Evolutionary conservation across 1,140 invertebrate species (phyloP).

Genomic region (Arctopsyche grandis): DNA sequence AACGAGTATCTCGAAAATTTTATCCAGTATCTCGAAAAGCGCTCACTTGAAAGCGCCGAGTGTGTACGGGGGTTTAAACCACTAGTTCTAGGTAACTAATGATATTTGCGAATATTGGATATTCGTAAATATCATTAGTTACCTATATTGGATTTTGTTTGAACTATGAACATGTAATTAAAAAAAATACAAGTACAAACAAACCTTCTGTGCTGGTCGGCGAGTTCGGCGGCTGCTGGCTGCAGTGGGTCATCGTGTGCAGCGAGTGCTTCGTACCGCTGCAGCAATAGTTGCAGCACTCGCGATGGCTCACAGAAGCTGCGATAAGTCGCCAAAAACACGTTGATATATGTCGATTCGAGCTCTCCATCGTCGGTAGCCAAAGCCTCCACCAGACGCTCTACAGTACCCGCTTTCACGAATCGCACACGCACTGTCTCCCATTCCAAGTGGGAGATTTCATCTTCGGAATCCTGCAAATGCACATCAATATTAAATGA

Average conservation of each 20-base stretch:
- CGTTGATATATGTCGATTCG: constrained; percentile 97
- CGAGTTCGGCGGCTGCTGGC: constrained; percentile 64
- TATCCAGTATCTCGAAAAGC: too few relatives aligned
- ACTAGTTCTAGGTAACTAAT: too few relatives aligned
- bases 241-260: constrained; percentile 65
- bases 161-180: too few relatives aligned
- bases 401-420: constrained; percentile 95
- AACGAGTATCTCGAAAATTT: too few relatives aligned
- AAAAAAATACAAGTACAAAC: too few relatives aligned
- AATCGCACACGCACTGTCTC: constrained; percentile 97
- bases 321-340: constrained; percentile 94
- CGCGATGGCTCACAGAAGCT: constrained; percentile 70
- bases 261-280: constrained; percentile 78
- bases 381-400: constrained; percentile 90
- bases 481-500: constrained; percentile 38
- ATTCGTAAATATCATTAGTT: too few relatives aligned
- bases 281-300: constrained; percentile 84
- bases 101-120: too few relatives aligned
- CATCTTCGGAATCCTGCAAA: constrained; percentile 83
- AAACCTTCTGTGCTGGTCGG: constrained; percentile 79
- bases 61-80: too few relatives aligned
- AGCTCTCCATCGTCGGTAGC: constrained; percentile 94
- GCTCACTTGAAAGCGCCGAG: too few relatives aligned
- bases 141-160: too few relatives aligned
- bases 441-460: constrained; percentile 97